Percentiles rank a stretch among this genome's conserved stretches.
Conservation (phyloP, 2,113 vertebrate genomes). For the Macheiramphus alcinus region DNA sequence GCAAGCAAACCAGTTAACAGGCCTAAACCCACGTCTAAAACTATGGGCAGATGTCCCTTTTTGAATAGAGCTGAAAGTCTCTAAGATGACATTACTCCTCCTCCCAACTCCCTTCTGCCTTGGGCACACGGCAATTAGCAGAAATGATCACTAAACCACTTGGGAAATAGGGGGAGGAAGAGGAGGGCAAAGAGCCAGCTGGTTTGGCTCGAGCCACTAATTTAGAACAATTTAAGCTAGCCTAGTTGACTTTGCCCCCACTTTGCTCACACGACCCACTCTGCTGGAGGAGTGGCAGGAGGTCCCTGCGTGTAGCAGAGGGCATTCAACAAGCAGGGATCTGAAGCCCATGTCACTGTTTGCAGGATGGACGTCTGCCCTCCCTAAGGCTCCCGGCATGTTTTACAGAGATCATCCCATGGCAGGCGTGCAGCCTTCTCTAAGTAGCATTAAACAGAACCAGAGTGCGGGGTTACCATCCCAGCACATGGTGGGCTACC, state of each 20-base stretch:
- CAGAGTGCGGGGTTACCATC: neutral
- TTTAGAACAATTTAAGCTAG: neutral
- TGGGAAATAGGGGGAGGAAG: neutral
- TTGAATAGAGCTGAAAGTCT: neutral
- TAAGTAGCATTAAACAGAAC: neutral
- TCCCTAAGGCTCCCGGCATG: accelerated
- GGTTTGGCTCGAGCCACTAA: neutral
- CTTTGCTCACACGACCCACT: neutral
- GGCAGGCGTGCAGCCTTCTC: neutral
- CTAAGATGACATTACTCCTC: neutral
- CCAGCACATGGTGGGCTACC: neutral
- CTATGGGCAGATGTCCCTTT: neutral
- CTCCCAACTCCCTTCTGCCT: neutral
- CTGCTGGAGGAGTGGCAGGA: neutral
- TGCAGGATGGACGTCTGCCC: neutral
- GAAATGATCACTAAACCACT: neutral
- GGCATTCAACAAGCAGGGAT: neutral
- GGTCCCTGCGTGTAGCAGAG: accelerated
- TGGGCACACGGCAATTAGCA: constrained; percentile 4
- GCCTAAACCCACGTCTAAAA: neutral
- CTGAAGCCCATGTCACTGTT: neutral
- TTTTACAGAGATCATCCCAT: neutral
- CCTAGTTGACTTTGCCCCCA: neutral
- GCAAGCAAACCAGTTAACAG: neutral
- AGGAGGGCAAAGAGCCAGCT: neutral